phyloP scores from a whole-genome alignment of 2,113 vertebrate genomes.

The Microtus richardsoni region DNA sequence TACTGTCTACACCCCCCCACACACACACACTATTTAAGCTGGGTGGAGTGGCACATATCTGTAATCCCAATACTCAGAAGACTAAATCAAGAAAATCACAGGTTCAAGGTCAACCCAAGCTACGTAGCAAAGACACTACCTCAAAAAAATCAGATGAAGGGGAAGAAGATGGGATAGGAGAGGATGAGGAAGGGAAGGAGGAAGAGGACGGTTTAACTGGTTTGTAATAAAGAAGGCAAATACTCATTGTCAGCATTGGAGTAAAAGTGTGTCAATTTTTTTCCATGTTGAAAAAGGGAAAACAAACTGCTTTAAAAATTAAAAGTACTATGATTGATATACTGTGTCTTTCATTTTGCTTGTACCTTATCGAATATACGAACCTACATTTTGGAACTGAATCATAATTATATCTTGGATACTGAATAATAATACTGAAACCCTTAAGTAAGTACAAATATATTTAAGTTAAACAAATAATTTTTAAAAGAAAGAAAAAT shows the following conservation, averaged over 20 bases:
- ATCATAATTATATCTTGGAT: not conserved
- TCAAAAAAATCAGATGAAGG: not conserved
- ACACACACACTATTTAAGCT: not conserved
- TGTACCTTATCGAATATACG: slow-evolving; percentile 36
- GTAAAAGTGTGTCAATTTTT: not conserved
- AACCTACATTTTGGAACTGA: slow-evolving; percentile 50
- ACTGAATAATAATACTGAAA: not conserved
- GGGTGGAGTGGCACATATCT: not conserved
- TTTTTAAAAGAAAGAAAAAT: not conserved
- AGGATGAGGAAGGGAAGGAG: not conserved
- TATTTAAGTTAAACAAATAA: not conserved
- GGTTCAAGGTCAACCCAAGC: not conserved
- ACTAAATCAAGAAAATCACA: not conserved
- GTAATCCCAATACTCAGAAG: not conserved
- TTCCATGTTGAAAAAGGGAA: slow-evolving; percentile 23
- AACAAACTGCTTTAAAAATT: not conserved
- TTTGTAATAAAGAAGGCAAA: slow-evolving; percentile 37
- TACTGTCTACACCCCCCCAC: not conserved
- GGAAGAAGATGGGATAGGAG: not conserved
- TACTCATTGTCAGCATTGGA: slow-evolving; percentile 46
- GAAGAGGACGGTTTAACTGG: slow-evolving; percentile 6
- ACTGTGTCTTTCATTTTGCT: slow-evolving; percentile 2
- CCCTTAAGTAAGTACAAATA: not conserved
- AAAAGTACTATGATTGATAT: not conserved
- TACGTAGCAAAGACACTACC: not conserved